Percentiles rank a stretch among this genome's conserved stretches.
Evolutionary conservation across 1,140 invertebrate species (phyloP).

Genomic region (Drosophila jambulina): DNA sequence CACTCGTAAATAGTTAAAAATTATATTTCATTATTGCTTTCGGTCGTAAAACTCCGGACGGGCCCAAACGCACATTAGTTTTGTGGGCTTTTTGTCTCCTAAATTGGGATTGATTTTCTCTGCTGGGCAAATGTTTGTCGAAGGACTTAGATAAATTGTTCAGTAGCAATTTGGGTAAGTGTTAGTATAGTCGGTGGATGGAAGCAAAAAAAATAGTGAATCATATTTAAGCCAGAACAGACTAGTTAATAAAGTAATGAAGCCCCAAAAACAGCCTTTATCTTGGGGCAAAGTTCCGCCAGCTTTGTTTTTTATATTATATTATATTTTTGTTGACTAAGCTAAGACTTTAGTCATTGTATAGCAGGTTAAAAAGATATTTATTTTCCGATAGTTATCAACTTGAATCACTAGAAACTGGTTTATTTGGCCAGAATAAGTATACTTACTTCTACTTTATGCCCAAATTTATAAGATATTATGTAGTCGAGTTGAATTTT

Average conservation of each 20-base stretch:
- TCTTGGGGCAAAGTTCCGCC: neutral
- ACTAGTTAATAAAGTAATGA: neutral
- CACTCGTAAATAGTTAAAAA: conserved; percentile 80
- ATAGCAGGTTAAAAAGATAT: neutral
- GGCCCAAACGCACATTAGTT: neutral
- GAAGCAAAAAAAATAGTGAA: neutral
- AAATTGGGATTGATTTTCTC: conserved; percentile 64
- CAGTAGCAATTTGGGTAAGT: conserved; percentile 72
- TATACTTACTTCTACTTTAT: neutral
- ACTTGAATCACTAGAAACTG: neutral
- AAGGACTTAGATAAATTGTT: conserved; percentile 72
- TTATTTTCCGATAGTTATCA: too few relatives aligned
- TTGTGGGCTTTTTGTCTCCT: conserved; percentile 22
- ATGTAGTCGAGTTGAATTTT: neutral
- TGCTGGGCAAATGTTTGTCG: conserved; percentile 32
- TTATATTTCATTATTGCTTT: conserved; percentile 73
- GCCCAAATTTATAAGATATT: neutral
- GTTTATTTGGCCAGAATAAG: neutral
- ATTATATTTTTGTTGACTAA: neutral
- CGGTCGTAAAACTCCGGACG: conserved; percentile 16
- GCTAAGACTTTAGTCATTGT: neutral
- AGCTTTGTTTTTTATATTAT: neutral
- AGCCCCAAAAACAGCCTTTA: neutral
- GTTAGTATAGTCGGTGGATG: conserved; percentile 20
- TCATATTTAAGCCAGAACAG: neutral